phyloP scores from a whole-genome alignment of 1,140 invertebrate species.

The Zaprionus camerounensis region DNA sequence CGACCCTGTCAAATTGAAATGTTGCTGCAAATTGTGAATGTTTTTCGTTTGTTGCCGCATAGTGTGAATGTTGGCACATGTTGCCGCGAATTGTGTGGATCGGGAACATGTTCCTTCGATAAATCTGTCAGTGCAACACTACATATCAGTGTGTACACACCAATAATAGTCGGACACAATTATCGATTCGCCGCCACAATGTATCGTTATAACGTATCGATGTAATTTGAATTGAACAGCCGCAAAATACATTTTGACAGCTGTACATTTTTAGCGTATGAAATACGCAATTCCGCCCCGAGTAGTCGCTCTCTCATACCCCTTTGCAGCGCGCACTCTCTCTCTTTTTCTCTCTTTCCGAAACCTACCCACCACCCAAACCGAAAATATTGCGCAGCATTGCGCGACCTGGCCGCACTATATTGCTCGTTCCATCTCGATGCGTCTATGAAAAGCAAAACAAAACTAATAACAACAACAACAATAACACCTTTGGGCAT shows the following conservation, averaged over 20 bases:
- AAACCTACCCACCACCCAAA: conserved; percentile 37
- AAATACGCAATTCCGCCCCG: neutral
- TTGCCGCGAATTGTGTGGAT: conserved; percentile 22
- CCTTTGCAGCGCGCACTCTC: conserved; percentile 34
- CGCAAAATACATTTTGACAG: neutral
- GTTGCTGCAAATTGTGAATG: conserved; percentile 32
- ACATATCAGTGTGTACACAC: conserved; percentile 30
- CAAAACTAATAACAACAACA: conserved; percentile 59
- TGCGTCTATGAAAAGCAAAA: conserved; percentile 57
- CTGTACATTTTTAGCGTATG: neutral
- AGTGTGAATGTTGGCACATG: conserved; percentile 30
- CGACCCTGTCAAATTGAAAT: conserved; percentile 35
- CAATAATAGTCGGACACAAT: neutral
- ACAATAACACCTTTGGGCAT: conserved; percentile 46
- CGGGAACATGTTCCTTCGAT: conserved; percentile 23
- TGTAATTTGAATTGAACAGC: neutral
- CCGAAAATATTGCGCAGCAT: conserved; percentile 48
- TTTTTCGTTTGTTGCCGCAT: neutral
- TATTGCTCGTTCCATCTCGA: conserved; percentile 49
- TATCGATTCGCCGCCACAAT: neutral
- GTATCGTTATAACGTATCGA: neutral
- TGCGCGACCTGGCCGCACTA: conserved; percentile 5
- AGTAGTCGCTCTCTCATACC: neutral
- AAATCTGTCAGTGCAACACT: neutral
- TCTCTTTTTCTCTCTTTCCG: conserved; percentile 3